Percentiles rank a stretch among this genome's conserved stretches.
phyloP scores from a whole-genome alignment of 1,140 invertebrate genomes.

The Polyergus mexicanus region DNA sequence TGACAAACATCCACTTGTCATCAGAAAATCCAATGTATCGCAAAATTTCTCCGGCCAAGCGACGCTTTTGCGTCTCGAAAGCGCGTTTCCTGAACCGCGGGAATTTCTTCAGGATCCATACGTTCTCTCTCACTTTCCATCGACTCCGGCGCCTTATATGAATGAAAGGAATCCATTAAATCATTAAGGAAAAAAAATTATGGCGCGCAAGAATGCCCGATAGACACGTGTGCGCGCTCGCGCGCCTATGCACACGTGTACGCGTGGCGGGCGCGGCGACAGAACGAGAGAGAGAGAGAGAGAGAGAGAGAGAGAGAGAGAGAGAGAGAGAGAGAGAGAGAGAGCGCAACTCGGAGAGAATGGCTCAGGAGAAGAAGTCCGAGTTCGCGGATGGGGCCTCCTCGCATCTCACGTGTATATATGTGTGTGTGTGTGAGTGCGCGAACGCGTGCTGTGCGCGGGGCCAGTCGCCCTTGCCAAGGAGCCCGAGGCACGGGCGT shows the following conservation, averaged over 20 bases:
- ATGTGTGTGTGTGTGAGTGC: not conserved
- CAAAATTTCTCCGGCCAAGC: not conserved
- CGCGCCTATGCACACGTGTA: not conserved
- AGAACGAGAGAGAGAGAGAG: constrained; percentile 26
- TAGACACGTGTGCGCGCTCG: not conserved
- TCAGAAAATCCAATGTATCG: not conserved
- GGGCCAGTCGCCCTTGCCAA: constrained; percentile 86
- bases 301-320: constrained; percentile 54
- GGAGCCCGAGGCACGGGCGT: constrained; percentile 86
- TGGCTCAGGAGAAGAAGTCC: constrained; percentile 28
- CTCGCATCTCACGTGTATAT: constrained; percentile 54
- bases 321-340: constrained; percentile 16
- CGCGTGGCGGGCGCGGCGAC: not conserved
- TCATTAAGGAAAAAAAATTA: constrained; percentile 50
- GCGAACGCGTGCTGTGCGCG: constrained; percentile 70
- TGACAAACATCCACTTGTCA: not conserved
- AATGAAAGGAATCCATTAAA: constrained; percentile 58
- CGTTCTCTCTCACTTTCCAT: constrained; percentile 59
- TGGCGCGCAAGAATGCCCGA: constrained; percentile 15
- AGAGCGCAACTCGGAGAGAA: constrained; percentile 22
- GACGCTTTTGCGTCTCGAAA: not conserved
- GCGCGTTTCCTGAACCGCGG: constrained; percentile 29
- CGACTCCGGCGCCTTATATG: constrained; percentile 57
- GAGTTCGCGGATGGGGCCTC: constrained; percentile 73
- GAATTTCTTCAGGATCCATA: constrained; percentile 45